A percentile compares a stretch with the other conserved stretches of the same genome.
Conservation (phyloP, 1,140 invertebrate genomes). For the Linepithema humile region DNA sequence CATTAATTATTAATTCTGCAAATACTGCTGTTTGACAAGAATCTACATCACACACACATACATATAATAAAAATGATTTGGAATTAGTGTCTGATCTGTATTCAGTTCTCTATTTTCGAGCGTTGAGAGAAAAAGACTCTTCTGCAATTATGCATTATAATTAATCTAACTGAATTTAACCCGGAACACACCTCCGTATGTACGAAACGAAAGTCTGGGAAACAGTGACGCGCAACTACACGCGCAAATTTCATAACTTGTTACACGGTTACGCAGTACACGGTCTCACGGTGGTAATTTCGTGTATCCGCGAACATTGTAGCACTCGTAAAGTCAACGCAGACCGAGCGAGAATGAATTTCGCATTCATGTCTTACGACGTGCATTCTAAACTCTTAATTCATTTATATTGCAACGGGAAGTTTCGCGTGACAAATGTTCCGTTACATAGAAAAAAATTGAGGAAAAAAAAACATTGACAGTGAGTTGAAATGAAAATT, state of each 20-base stretch:
- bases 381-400: constrained; percentile 13
- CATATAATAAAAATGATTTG: no score
- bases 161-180: neutral
- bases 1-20: no score
- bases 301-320: neutral
- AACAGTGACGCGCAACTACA: neutral
- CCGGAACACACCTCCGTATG: neutral
- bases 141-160: neutral
- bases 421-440: neutral
- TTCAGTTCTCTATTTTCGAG: neutral
- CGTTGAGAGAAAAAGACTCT: no score
- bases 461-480: neutral
- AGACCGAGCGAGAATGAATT: neutral
- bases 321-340: constrained; percentile 10
- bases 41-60: no score
- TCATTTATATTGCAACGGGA: neutral
- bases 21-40: no score
- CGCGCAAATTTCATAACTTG: constrained; percentile 12
- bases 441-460: no score
- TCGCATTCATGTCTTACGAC: neutral
- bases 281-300: constrained; percentile 21
- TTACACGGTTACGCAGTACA: neutral
- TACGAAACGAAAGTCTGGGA: neutral
- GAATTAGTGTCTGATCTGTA: no score
- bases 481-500: neutral